Base-by-base conservation (phyloP, 2,888 invertebrate species). In the Busseola fusca region DNA sequence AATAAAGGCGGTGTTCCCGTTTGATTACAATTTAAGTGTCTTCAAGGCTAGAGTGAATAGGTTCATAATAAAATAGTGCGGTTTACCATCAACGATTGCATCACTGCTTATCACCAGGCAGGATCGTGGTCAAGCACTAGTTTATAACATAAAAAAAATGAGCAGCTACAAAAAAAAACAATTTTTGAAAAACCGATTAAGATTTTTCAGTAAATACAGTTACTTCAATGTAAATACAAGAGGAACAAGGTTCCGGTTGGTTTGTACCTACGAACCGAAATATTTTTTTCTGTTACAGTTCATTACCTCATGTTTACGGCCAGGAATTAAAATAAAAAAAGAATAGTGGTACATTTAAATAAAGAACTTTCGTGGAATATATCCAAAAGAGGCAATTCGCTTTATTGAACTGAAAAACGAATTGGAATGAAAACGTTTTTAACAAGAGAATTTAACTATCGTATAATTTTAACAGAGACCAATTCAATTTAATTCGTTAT, bases 281-380 rank as follows among this genome's bases (percentile, higher is more conserved):
- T 60, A 63, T 69, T 77, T 73, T n/a, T 80, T 74, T 80, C 74
- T 57, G 63, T 63, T 50, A 63, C 79, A 63, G 84, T 78, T 73
- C 84, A 78, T 78, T 75, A 72, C 67, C 37, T 21, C 52, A 67
- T 75, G 71, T 84, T 84, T 84, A 75, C 42, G 62, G 67, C 59
- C 71, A 68, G 64, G 71, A 64, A 84, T 81, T 72, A 72, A 81
- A 81, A 72, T 81, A n/a, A 69, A 73, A 71, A 78, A 78, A 59
- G 68, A 65, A 77, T 67, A 66, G 34, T 70, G 45, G 10, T 4
- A 64, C 72, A 69, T 82, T 82, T 78, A 73, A 78, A 84, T 71
- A 62, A 50, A 69, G 67, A 73, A 68, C 58, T 63, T 65, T 70
- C 30, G 63, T 68, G 63, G 63, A 65, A 72, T 64, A 63, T 66